Evolutionary conservation across 2,113 vertebrate genomes (phyloP).

Genomic region (Rhineura floridana): DNA sequence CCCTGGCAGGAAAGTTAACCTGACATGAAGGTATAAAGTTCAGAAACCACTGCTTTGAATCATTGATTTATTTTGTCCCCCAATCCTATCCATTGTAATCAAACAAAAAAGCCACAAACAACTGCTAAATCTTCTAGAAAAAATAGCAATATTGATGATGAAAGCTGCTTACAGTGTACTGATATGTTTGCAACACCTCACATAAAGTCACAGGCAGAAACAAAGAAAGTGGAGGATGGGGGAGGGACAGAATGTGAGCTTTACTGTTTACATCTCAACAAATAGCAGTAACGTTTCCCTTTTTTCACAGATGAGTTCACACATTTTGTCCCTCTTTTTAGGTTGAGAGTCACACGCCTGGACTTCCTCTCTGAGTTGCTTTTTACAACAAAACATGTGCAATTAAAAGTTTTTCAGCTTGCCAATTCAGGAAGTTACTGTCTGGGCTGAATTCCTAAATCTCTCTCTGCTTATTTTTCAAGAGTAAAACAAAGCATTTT

Average conservation of each 20-base stretch:
- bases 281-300: not conserved
- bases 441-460: constrained; percentile 47
- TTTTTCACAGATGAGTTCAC: not conserved
- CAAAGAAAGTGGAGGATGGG: not conserved
- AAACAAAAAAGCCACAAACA: not conserved
- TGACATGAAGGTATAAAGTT: not conserved
- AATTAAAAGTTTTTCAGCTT: constrained; percentile 56
- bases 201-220: not conserved
- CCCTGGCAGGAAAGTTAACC: not conserved
- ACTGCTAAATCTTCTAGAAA: not conserved
- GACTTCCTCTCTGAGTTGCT: constrained; percentile 29
- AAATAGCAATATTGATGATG: constrained; percentile 24
- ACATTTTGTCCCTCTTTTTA: constrained; percentile 30
- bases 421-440: constrained; percentile 59
- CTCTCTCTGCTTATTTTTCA: constrained; percentile 58
- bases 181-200: constrained; percentile 21
- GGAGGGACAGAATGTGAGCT: not conserved
- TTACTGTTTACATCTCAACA: not conserved
- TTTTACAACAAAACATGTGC: constrained; percentile 50
- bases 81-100: not conserved
- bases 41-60: not conserved
- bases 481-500: constrained; percentile 62
- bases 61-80: not conserved
- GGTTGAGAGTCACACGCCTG: constrained; percentile 15
- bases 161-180: not conserved